Percentiles rank a stretch among this genome's conserved stretches.
Evolutionary conservation across 2,797 vertebrate genomes (phyloP).

Genomic region (Cacajao melanocephalus): DNA sequence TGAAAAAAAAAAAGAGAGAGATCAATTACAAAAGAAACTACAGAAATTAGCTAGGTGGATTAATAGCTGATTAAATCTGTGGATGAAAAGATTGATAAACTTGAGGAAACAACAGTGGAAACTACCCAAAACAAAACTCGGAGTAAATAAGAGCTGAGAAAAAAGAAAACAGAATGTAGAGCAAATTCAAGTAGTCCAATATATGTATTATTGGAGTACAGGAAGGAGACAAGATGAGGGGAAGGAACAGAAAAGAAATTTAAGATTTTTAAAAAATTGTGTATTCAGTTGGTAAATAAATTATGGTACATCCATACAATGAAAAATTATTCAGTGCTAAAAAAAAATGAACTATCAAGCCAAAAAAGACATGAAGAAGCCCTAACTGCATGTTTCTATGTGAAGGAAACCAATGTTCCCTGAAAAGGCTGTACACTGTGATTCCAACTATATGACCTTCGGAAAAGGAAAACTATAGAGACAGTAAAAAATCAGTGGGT

Average conservation of each 20-base stretch:
- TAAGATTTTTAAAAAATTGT: background rate
- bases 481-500: background rate
- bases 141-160: background rate
- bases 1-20: background rate
- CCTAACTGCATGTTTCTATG: background rate
- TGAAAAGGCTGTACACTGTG: background rate
- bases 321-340: background rate
- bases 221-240: background rate
- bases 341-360: background rate
- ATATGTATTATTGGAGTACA: background rate
- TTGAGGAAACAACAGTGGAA: background rate
- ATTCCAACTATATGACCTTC: background rate
- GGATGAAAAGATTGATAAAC: background rate
- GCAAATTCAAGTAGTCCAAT: background rate
- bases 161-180: background rate
- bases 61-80: background rate
- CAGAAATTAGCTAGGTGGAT: background rate
- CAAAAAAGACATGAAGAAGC: background rate
- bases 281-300: too few species aligned
- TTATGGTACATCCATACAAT: background rate
- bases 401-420: background rate
- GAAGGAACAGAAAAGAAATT: background rate
- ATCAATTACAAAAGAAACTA: background rate
- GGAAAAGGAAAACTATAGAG: background rate
- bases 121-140: background rate